Conservation (phyloP, 2,888 invertebrate species). For the Dynastes hyllus region DNA sequence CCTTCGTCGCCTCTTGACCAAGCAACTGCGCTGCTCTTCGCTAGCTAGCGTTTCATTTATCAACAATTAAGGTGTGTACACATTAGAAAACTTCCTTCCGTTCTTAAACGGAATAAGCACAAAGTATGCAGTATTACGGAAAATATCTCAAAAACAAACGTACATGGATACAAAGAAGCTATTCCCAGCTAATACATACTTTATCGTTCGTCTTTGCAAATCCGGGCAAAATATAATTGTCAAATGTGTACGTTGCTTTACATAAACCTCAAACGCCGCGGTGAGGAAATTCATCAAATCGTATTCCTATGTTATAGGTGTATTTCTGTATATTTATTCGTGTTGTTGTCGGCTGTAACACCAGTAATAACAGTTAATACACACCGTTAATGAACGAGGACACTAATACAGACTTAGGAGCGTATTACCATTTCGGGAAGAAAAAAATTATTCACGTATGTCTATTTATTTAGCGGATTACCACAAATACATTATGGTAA, state of each 20-base stretch:
- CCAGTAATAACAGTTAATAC: not conserved
- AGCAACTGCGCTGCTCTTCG: not conserved
- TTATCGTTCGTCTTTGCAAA: too few relatives aligned
- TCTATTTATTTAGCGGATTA: constrained; percentile 2
- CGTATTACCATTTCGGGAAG: not conserved
- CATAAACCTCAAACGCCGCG: not conserved
- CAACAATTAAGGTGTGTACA: not conserved
- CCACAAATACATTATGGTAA: not conserved
- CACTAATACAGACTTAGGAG: constrained; percentile 1
- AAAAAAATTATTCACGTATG: not conserved
- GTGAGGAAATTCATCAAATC: not conserved
- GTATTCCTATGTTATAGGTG: not conserved
- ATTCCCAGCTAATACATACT: too few relatives aligned
- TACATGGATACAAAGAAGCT: too few relatives aligned
- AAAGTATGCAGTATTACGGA: too few relatives aligned
- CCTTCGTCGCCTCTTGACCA: not conserved
- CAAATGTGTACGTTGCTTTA: not conserved
- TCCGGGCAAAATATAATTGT: not conserved
- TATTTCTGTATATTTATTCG: not conserved
- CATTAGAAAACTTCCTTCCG: not conserved
- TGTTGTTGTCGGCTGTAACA: not conserved
- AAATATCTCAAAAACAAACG: too few relatives aligned
- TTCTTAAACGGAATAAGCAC: too few relatives aligned
- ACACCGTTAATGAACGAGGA: constrained; percentile 12
- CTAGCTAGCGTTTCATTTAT: not conserved